Evolutionary conservation across 2,113 vertebrate genomes (phyloP), one percentile per base, ranked within the genome.

Genomic region (Mandrillus leucophaeus): DNA sequence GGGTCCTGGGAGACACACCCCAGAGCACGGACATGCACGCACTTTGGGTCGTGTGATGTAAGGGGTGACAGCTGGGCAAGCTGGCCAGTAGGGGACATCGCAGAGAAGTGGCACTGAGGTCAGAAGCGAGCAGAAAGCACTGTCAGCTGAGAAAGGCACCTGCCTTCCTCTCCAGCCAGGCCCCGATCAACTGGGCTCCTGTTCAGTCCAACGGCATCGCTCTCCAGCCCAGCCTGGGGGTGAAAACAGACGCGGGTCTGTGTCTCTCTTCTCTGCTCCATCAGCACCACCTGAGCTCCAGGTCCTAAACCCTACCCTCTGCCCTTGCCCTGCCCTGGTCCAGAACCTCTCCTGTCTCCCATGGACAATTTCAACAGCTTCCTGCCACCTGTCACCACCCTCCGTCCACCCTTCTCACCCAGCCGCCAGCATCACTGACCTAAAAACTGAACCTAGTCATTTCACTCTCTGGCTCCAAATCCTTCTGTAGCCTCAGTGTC

Each of bases 141-240:
- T 4, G 16, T 43, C 85, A 6, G 25, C 79, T 22, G 35, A n/a
- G 40, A n/a, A 23, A 25, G 14, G 38, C 40, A 0, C 32, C 61
- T 3, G 35, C 23, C 59, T 48, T 45, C 80, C 59, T 64, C 23
- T 2, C 61, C 55, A 11, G 10, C 9, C 68, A 0, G 18, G 43
- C 22, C 45, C 55, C 32, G 12, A 8, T 35, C 22, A 8, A 2
- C 3, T 0, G 6, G 72, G 59, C 27, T n/a, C 13, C 43, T 22
- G 27, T 1, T 32, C 27, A 2, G 7, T 25, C 40, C 22, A 30
- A 7, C 35, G 1, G 1, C 0, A 5, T 25, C 0, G 2, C 48
- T n/a, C 43, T 3, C 17, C 17, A 8, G 12, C 38, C 12, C 0
- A 5, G 55, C 68, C 66, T 1, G 13, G 22, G 66, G 57, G 81